Base-by-base conservation (phyloP, 2,888 invertebrate species). In the Escarpia spicata region DNA sequence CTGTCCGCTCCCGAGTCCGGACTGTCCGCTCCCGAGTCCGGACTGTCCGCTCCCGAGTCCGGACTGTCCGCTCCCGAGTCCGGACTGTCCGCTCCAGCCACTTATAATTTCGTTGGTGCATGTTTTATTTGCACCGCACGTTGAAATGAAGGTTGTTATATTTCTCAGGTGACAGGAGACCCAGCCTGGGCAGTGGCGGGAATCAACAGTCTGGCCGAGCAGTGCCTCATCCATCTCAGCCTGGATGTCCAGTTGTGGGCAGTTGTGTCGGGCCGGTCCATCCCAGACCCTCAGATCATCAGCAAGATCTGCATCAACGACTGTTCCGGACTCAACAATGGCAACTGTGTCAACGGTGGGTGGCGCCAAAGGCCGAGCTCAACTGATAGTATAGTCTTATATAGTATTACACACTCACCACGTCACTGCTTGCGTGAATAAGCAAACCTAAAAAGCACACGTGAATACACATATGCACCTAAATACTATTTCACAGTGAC, bases 301-400 rank as follows among this genome's bases (percentile, higher is more conserved):
- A 92, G 93, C 31, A 91, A 92, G 10, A 91, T 95, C 91, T 95
- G 95, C 92, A 93, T 94, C 90, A 93, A 93, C 89, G 92, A 94
- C 75, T 95, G 95, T 90, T 93, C 93, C 91, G 91, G 92, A 15
- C 45, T 4, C 0, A 26, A 4, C 75, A 19, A 93, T 60, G 94
- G 94, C 2, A 52, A 37, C 31, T 94, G 94, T 92, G 43, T 37
- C 37, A 60, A 93, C 45, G 93, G 94, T 94, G 92, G n/a, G 75
- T 75, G 9, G 12, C 26, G 3, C 15, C 19, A 8, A 15, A 9
- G 45, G 45, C 45, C 45, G 45, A 45, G 45, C 10, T 45, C 45
- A 45, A 10, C 45, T 45, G 45, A 45, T 45, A 45, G 45, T 45
- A 10, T 45, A 52, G 12, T 52, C 52, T 52, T 52, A 9, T 52